Percentiles rank a stretch among this genome's conserved stretches.
Conservation (phyloP, 2,113 vertebrate genomes). For the Heterotis niloticus region DNA sequence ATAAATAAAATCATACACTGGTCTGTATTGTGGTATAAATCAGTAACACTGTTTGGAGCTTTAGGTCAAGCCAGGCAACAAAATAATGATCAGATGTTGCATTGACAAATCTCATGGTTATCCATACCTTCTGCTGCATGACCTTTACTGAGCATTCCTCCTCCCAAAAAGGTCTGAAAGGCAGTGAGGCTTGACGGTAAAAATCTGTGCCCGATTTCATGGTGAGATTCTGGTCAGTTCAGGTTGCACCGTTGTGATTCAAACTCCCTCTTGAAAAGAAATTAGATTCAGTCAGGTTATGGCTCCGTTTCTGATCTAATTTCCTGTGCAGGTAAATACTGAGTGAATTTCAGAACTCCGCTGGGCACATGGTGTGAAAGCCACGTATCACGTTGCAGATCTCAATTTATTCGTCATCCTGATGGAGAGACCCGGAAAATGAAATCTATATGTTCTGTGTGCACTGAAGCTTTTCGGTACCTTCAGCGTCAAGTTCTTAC, state of each 20-base stretch:
- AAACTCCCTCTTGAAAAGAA: not conserved
- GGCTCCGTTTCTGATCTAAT: not conserved
- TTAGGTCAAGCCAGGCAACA: too few species aligned
- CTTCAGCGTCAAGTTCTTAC: not conserved
- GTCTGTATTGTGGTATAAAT: too few species aligned
- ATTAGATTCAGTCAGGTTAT: not conserved
- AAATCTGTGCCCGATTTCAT: not conserved
- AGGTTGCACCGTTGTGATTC: constrained; percentile 9
- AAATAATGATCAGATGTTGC: too few species aligned
- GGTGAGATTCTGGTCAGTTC: not conserved
- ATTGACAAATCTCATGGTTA: too few species aligned
- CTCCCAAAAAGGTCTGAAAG: not conserved
- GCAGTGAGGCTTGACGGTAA: not conserved
- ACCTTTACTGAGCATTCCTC: not conserved
- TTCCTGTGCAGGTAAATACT: not conserved
- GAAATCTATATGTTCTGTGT: not conserved
- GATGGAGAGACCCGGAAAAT: constrained; percentile 12
- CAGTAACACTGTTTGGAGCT: too few species aligned
- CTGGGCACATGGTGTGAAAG: not conserved
- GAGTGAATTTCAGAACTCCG: not conserved
- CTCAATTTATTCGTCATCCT: constrained; percentile 19
- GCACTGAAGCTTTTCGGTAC: not conserved
- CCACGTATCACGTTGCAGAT: constrained; percentile 2
- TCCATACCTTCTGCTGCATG: not conserved
- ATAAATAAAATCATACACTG: too few species aligned